Base-by-base conservation (phyloP, 2,888 invertebrate genomes). In the Epinotia brunnichana region DNA sequence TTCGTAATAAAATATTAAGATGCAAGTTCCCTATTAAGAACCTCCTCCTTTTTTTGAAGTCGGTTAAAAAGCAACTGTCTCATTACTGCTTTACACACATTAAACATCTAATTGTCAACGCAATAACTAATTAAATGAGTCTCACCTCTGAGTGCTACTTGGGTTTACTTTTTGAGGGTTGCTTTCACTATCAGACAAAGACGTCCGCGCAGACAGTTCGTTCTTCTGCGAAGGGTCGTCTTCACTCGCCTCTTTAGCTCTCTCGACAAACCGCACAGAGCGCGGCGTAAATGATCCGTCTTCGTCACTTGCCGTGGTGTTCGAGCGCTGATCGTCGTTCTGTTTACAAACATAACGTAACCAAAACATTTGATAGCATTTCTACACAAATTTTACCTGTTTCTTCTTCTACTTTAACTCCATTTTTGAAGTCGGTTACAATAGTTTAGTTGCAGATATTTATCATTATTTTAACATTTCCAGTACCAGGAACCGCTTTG, bases 221-320 rank as follows among this genome's bases (percentile, higher is more conserved):
- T 76, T 78, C 74, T 83, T 85, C 0, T 77, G 77, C 3, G 76
- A 73, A 0, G 84, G 78, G 0, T 92, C 90, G 13, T 91, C 91
- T 53, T 93, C 94, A 53, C 89, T 87, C 10, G 82, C 81, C 2
- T 89, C 88, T 54, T 84, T 82, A 0, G 87, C 77, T 64, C 91
- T 85, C 77, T 96, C 96, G 10, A 94, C 94, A 83, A 96, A 96
- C 19, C 96, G 94, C 4, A 96, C 96, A 0, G 95, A 95, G 54
- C 96, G 93, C 5, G 94, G 94, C 4, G 94, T 94, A 54, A 94
- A 91, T 9, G 95, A 94, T 0, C 90, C 90, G 68, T 95, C 95
- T 75, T 94, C 94, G 75, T 95, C 95, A 41, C 94, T 93, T 0
- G 91, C 91, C 2, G 91, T 91, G 4, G 90, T 89, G 11, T 85